These are phyloP conservation scores for Cyprinodon brontotheroides DNA, from an alignment of 2,113 vertebrate species.

Conservation along the genomic window DNA sequence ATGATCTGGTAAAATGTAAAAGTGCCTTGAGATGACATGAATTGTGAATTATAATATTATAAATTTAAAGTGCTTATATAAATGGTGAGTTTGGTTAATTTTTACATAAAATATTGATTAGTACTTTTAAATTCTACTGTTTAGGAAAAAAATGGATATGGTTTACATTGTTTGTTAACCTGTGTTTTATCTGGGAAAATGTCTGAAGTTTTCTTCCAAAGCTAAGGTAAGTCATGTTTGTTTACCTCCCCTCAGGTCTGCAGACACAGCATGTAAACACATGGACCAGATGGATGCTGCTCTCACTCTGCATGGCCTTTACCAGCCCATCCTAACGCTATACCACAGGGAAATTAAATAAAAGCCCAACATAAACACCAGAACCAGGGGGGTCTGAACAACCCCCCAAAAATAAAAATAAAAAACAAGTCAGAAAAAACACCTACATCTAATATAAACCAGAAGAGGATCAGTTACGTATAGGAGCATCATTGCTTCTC, in stretches of 20 bases:
- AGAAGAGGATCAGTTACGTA: constrained; percentile 20
- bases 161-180: not conserved
- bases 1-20: too few species aligned
- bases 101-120: not conserved
- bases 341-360: not conserved
- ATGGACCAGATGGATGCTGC: constrained; percentile 36
- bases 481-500: constrained; percentile 35
- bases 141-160: not conserved
- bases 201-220: not conserved
- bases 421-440: not conserved
- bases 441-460: constrained; percentile 5
- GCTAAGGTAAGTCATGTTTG: not conserved
- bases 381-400: not conserved
- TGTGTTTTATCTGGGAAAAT: not conserved
- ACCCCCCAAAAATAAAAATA: not conserved
- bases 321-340: constrained; percentile 1
- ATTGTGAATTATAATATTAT: too few species aligned
- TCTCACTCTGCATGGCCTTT: constrained; percentile 24
- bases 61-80: too few species aligned
- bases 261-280: constrained; percentile 14
- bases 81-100: too few species aligned
- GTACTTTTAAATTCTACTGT: not conserved
- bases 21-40: too few species aligned
- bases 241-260: constrained; percentile 10
- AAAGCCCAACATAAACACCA: not conserved